Percentiles rank a stretch among this genome's conserved stretches.
Evolutionary conservation across 2,797 vertebrate genomes (phyloP).

Genomic region (Megalops cyprinoides): DNA sequence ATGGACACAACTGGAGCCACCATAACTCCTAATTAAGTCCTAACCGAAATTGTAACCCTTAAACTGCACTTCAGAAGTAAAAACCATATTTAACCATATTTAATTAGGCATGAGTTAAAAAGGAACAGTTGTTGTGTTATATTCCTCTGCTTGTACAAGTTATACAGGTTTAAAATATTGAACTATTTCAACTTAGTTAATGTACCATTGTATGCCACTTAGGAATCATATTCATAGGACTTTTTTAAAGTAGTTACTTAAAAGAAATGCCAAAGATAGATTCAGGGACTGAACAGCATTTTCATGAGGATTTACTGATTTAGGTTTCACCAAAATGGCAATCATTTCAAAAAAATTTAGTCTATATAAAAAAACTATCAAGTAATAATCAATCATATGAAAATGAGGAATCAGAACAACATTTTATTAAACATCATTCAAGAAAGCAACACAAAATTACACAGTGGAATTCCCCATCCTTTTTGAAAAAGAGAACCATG

Average conservation of each 20-base stretch:
- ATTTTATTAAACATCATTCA: not conserved
- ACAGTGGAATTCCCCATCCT: not conserved
- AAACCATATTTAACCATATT: not conserved
- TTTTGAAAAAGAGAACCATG: not conserved
- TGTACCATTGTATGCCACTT: not conserved
- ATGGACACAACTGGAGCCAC: not conserved
- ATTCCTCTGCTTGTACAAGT: not conserved
- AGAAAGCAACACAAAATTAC: slow-evolving; percentile 3
- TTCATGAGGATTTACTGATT: not conserved
- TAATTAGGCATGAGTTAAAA: not conserved
- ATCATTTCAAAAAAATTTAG: not conserved
- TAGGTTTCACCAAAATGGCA: too few relatives aligned
- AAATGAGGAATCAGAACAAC: not conserved
- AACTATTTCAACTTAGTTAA: not conserved
- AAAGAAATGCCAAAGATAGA: not conserved
- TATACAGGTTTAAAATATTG: not conserved
- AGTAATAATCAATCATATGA: not conserved
- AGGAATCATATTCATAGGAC: not conserved
- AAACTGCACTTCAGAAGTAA: slow-evolving; percentile 6
- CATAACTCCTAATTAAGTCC: too few relatives aligned
- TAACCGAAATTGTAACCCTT: not conserved
- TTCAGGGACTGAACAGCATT: not conserved
- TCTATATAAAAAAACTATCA: not conserved
- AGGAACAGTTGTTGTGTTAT: not conserved
- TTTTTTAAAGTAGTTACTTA: not conserved